Conservation (phyloP, 2,888 invertebrate genomes). For the Helicoverpa assulta region DNA sequence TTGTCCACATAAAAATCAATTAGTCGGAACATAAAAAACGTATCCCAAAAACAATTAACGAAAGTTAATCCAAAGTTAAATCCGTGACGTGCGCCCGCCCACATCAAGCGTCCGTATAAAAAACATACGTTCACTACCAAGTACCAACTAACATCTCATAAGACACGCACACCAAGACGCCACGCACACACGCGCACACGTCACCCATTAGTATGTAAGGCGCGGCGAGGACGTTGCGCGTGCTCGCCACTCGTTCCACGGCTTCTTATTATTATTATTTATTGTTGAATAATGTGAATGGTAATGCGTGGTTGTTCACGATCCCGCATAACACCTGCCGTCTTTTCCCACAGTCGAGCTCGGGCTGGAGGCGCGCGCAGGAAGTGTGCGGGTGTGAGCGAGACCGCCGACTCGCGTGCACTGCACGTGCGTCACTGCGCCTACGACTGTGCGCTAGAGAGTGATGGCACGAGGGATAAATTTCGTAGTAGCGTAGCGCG, state of each 20-base stretch:
- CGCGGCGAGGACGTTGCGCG: constrained; percentile 83
- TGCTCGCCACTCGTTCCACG: constrained; percentile 89
- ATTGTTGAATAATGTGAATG: constrained; percentile 91
- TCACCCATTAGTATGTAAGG: constrained; percentile 85
- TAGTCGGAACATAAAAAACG: constrained; percentile 71
- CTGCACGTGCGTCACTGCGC: constrained; percentile 79
- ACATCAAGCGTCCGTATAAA: constrained; percentile 78
- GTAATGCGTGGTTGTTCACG: constrained; percentile 91
- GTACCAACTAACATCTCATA: constrained; percentile 65
- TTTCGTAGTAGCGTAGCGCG: constrained; percentile 65
- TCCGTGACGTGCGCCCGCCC: constrained; percentile 87
- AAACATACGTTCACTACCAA: constrained; percentile 76
- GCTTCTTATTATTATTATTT: constrained; percentile 90
- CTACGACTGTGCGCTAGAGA: constrained; percentile 66
- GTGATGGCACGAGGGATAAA: constrained; percentile 73
- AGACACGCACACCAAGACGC: constrained; percentile 63
- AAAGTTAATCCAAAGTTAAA: constrained; percentile 82
- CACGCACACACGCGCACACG: constrained; percentile 74
- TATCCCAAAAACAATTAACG: constrained; percentile 85
- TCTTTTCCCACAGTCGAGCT: constrained; percentile 90
- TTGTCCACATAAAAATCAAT: constrained; percentile 71
- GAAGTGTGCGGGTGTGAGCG: constrained; percentile 84
- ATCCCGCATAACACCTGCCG: constrained; percentile 91
- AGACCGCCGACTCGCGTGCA: constrained; percentile 79
- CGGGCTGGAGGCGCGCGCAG: constrained; percentile 83